These are phyloP conservation scores for Scortum barcoo DNA, from an alignment of 2,113 vertebrate species.

Conservation along the genomic window DNA sequence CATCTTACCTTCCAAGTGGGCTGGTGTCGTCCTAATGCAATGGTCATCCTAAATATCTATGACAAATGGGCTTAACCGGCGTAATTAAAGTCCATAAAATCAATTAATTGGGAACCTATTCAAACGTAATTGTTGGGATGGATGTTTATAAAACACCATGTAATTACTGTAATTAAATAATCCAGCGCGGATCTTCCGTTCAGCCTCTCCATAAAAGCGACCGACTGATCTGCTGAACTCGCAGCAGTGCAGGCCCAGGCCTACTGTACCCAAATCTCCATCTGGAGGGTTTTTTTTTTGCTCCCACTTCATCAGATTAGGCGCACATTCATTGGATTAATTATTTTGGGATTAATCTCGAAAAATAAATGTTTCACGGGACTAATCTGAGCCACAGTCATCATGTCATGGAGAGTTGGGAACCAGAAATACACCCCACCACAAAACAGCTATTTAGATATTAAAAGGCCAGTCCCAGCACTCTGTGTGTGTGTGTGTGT, in stretches of 20 bases:
- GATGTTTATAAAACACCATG: slow-evolving; percentile 62
- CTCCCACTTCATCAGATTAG: slow-evolving; percentile 77
- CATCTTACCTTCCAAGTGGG: background rate
- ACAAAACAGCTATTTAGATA: slow-evolving; percentile 52
- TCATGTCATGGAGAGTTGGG: no score
- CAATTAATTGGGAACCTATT: slow-evolving; percentile 53
- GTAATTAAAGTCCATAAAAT: slow-evolving; percentile 46
- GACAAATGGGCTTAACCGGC: slow-evolving; percentile 50
- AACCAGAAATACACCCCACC: slow-evolving; percentile 12
- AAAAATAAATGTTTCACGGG: slow-evolving; percentile 50
- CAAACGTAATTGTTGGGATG: slow-evolving; percentile 61
- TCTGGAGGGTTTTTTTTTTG: slow-evolving; percentile 74
- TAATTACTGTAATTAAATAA: slow-evolving; percentile 80
- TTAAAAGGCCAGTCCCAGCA: slow-evolving; percentile 44
- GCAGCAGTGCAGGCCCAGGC: slow-evolving; percentile 35
- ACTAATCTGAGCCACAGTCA: slow-evolving; percentile 42
- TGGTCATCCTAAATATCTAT: slow-evolving; percentile 31
- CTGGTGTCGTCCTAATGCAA: background rate
- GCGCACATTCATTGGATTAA: slow-evolving; percentile 76
- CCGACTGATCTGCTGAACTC: slow-evolving; percentile 48
- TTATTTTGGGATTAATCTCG: slow-evolving; percentile 69
- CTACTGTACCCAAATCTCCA: slow-evolving; percentile 65
- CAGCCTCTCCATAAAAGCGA: slow-evolving; percentile 38
- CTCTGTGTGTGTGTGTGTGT: slow-evolving; percentile 2
- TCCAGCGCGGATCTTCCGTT: slow-evolving; percentile 48